A percentile compares a stretch with the other conserved stretches of the same genome.
phyloP scores from a whole-genome alignment of 2,797 vertebrate genomes.

The Eupleurogrammus muticus region DNA sequence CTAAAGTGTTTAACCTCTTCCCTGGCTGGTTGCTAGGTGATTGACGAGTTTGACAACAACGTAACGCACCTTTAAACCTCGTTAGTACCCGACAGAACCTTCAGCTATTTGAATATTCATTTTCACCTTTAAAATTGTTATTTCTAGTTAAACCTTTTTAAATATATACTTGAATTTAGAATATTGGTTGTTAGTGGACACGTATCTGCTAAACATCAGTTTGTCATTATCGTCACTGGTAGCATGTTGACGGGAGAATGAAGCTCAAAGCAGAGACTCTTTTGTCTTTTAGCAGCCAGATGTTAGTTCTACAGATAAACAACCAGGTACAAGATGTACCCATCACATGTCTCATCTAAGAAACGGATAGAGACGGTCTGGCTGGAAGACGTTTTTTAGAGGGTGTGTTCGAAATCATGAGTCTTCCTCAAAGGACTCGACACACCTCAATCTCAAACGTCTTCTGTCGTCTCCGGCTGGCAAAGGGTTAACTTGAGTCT shows the following conservation, averaged over 20 bases:
- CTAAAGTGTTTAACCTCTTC: no score
- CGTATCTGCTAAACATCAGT: background rate
- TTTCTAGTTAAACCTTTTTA: no score
- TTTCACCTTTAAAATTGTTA: no score
- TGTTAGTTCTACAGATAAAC: slow-evolving; percentile 14
- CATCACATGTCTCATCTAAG: background rate
- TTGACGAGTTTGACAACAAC: no score
- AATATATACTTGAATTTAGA: no score
- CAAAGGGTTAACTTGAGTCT: slow-evolving; percentile 62
- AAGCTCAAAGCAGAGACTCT: background rate
- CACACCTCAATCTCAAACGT: background rate
- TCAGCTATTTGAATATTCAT: no score
- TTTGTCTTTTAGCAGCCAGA: slow-evolving; percentile 1
- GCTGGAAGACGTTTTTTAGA: background rate
- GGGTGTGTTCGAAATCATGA: background rate
- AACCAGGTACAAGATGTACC: slow-evolving; percentile 4
- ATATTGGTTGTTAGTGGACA: background rate
- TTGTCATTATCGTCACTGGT: background rate
- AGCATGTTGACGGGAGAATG: background rate
- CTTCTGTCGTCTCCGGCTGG: slow-evolving; percentile 17
- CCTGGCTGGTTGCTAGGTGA: no score
- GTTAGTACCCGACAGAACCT: no score
- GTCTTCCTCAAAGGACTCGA: background rate
- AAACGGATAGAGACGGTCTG: background rate
- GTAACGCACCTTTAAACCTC: no score